These are phyloP conservation scores for Murina feae DNA, from an alignment of 2,113 vertebrate genomes.

Conservation along the genomic window DNA sequence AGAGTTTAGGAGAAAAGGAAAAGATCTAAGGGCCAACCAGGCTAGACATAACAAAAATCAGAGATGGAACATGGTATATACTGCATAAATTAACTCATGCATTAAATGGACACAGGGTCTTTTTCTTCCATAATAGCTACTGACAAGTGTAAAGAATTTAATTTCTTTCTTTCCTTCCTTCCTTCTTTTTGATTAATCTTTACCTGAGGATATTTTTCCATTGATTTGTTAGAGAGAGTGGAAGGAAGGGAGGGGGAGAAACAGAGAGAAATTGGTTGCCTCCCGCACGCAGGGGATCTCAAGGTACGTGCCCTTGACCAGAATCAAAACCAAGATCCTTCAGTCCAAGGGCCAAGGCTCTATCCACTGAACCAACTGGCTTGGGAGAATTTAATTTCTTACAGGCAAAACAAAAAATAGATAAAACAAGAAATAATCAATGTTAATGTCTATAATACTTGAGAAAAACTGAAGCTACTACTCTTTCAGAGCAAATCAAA, in stretches of 20 bases:
- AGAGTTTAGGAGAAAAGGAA: neutral
- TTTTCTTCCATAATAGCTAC: neutral
- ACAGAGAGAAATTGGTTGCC: too few relatives aligned
- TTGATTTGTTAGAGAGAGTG: too few relatives aligned
- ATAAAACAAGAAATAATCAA: neutral
- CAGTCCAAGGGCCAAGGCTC: too few relatives aligned
- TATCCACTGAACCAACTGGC: too few relatives aligned
- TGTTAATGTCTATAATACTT: neutral
- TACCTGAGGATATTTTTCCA: too few relatives aligned
- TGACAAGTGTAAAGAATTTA: slow-evolving; percentile 4
- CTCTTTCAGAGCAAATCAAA: slow-evolving; percentile 2
- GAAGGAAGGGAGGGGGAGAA: too few relatives aligned
- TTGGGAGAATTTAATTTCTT: neutral
- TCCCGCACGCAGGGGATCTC: too few relatives aligned
- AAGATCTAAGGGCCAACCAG: neutral
- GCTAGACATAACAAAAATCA: neutral
- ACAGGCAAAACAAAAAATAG: neutral
- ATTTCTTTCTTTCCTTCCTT: neutral
- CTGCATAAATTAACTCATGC: neutral
- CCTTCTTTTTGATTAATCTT: too few relatives aligned
- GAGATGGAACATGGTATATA: neutral
- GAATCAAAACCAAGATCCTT: too few relatives aligned
- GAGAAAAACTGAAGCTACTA: neutral
- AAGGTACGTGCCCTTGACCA: too few relatives aligned
- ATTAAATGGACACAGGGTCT: neutral